A percentile compares a stretch with the other conserved stretches of the same genome.
phyloP scores from a whole-genome alignment of 2,797 vertebrate species.

The Epinephelus awoara region DNA sequence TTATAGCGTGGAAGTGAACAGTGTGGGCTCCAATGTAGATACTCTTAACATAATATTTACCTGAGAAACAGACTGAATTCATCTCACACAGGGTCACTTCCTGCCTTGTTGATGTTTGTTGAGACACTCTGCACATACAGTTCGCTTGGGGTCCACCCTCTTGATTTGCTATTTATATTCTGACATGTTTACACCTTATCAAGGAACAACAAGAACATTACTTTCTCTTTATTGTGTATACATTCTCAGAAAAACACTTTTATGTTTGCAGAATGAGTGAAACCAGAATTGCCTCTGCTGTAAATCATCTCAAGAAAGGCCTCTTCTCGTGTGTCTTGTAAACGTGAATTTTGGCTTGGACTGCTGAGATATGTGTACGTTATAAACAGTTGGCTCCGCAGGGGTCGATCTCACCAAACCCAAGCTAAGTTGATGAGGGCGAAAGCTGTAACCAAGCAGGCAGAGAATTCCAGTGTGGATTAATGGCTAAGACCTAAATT shows the following conservation, averaged over 20 bases:
- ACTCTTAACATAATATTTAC: slow-evolving; percentile 63
- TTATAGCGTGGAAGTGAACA: background rate
- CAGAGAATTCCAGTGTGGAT: slow-evolving; percentile 84
- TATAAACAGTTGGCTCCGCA: slow-evolving; percentile 39
- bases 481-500: slow-evolving; percentile 82
- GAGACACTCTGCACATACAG: slow-evolving; percentile 1
- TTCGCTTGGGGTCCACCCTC: background rate
- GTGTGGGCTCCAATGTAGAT: background rate
- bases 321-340: slow-evolving; percentile 3
- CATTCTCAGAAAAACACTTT: slow-evolving; percentile 24
- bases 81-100: slow-evolving; percentile 20
- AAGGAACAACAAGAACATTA: slow-evolving; percentile 31
- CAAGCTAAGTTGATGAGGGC: slow-evolving; percentile 31
- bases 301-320: slow-evolving; percentile 32
- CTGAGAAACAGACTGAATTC: slow-evolving; percentile 31
- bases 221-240: slow-evolving; percentile 9
- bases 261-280: slow-evolving; percentile 12
- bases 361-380: slow-evolving; percentile 9
- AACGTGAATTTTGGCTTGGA: slow-evolving; percentile 22
- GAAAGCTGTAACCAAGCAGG: slow-evolving; percentile 52
- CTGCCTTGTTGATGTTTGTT: slow-evolving; percentile 21
- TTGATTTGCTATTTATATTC: slow-evolving; percentile 28
- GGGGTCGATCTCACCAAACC: slow-evolving; percentile 48
- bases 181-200: slow-evolving; percentile 42
- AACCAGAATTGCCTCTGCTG: slow-evolving; percentile 8